Base-by-base conservation (phyloP, 2,888 invertebrate species). In the Stegophylla sp. region DNA sequence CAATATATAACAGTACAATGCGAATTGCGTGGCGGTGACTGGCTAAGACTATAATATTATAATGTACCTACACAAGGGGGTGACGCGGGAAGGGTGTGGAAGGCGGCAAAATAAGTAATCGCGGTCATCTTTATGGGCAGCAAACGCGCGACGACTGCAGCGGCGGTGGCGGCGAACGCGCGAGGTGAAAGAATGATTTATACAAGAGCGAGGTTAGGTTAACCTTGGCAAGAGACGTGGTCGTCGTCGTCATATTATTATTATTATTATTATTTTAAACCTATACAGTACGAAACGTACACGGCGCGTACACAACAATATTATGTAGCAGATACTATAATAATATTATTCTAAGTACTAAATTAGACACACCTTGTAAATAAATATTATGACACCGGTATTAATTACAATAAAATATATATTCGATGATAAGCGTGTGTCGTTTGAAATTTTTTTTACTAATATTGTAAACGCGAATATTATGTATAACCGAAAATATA, bases 201-300 rank as follows among this genome's bases (percentile, higher is more conserved):
- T 63, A 74, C 74, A 74, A 74, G 74, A 74, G 28, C 74, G 74
- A 74, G 74, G 74, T 74, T 74, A n/a, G n/a, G n/a, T 74, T 74
- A 74, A 74, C 74, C 74, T 74, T 74, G 74, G 74, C 74, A 48
- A 45, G n/a, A 73, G 43, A 63, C 63, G 48, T 34, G 63, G 48
- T 34, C 74, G 34, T 5, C n/a, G 43, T 45, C 23, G n/a, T 56
- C 41, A 26, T 73, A 61, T 73, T 73, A 28, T 64, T 59, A 26
- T 59, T 56, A 23, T 48, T 48, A 15, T 48, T 48, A 1, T 48
- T 48, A 20, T 23, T 53, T 20, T 17, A 26, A 61, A 10, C 26
- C 0, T 63, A 17, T 5, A 15, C 9, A 10, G 13, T 5, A 26
- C 23, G 15, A n/a, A n/a, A 45, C 66, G 45, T 45, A n/a, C 13